phyloP scores from a whole-genome alignment of 1,140 invertebrate species.

The Ericerus pela region DNA sequence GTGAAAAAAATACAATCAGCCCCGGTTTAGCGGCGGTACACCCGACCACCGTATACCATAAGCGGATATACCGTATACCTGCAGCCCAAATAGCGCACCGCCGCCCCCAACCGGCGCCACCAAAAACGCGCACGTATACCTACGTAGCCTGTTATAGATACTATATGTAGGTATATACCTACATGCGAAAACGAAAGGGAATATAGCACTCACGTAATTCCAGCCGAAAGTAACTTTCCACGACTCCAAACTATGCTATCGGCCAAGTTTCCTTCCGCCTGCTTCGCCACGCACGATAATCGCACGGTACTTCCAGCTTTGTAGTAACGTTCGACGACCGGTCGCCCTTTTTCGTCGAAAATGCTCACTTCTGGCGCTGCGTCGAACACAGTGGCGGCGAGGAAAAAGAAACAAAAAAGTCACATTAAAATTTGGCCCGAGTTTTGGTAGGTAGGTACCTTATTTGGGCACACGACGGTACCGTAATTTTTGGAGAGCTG shows the following conservation, averaged over 20 bases:
- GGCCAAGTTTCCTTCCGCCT: constrained; percentile 30
- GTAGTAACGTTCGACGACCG: constrained; percentile 51
- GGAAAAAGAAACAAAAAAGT: no score
- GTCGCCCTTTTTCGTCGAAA: constrained; percentile 47
- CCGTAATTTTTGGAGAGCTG: no score
- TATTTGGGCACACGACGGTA: no score
- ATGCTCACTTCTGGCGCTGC: constrained; percentile 48
- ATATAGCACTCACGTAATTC: constrained; percentile 5
- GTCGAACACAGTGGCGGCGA: no score
- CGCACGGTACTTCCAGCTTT: constrained; percentile 55
- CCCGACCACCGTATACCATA: not conserved
- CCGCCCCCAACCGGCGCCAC: no score
- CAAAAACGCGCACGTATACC: no score
- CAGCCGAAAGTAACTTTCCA: not conserved
- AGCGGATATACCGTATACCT: no score
- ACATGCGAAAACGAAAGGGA: not conserved
- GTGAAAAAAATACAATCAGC: not conserved
- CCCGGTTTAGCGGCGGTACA: not conserved
- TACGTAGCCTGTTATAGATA: no score
- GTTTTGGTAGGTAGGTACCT: no score
- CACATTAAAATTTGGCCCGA: no score
- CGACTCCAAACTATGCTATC: constrained; percentile 16
- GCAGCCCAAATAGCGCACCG: no score
- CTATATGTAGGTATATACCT: no score
- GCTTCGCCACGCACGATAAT: constrained; percentile 43